Conservation (phyloP, 2,888 invertebrate species). For the Phyllotreta striolata region DNA sequence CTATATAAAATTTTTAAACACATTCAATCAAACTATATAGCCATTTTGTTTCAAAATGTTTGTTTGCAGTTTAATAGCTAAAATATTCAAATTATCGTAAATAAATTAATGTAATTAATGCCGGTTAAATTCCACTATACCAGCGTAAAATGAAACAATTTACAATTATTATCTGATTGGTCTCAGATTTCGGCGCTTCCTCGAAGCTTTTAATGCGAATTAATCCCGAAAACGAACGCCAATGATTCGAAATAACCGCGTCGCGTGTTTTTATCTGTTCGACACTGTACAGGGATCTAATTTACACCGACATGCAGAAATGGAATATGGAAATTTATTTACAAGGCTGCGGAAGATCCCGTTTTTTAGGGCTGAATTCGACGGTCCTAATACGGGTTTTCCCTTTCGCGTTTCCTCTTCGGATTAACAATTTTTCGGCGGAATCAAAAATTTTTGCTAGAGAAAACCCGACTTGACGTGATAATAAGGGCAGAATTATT, state of each 20-base stretch:
- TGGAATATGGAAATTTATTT: constrained; percentile 49
- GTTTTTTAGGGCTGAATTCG: constrained; percentile 21
- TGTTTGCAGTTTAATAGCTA: too few species aligned
- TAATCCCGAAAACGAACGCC: constrained; percentile 7
- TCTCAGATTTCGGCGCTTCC: too few species aligned
- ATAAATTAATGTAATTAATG: too few species aligned
- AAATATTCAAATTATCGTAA: too few species aligned
- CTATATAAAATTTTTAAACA: too few species aligned
- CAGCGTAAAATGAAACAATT: too few species aligned
- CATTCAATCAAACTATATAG: too few species aligned
- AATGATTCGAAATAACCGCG: constrained; percentile 31
- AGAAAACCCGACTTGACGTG: too few species aligned
- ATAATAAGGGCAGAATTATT: too few species aligned
- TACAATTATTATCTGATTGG: too few species aligned
- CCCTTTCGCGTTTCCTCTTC: background rate
- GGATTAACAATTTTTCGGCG: background rate
- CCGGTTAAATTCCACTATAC: too few species aligned
- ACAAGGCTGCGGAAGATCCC: constrained; percentile 29
- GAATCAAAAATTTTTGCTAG: background rate
- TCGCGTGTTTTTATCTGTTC: constrained; percentile 44
- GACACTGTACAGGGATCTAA: constrained; percentile 43
- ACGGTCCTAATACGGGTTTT: constrained; percentile 21
- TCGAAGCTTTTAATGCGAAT: background rate
- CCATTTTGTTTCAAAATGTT: too few species aligned
- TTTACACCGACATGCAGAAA: constrained; percentile 46